Evolutionary conservation across 1,140 invertebrate species (phyloP).

Genomic region (Propsilocerus akamusi): DNA sequence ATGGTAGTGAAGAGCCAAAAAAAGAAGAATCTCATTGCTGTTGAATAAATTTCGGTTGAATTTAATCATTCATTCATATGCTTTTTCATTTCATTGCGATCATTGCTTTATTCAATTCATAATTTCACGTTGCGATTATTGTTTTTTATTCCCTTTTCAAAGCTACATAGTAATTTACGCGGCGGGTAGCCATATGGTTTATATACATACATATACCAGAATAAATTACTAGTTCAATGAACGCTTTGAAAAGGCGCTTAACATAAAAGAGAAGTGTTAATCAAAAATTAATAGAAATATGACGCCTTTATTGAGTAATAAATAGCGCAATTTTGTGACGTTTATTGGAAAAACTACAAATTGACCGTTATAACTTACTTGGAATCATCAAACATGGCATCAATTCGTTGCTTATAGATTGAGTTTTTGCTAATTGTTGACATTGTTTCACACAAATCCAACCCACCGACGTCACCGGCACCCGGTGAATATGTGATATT

Average conservation of each 20-base stretch:
- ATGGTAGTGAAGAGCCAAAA: neutral
- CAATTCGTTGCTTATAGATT: slow-evolving; percentile 63
- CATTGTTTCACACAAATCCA: slow-evolving; percentile 27
- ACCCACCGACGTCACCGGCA: neutral
- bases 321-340: too few species aligned
- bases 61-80: neutral
- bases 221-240: neutral
- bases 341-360: slow-evolving; percentile 5
- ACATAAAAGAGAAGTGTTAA: too few species aligned
- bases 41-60: neutral
- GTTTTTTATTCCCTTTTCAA: too few species aligned
- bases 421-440: slow-evolving; percentile 39
- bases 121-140: neutral
- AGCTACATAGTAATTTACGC: too few species aligned
- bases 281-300: too few species aligned
- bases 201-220: neutral
- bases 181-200: too few species aligned
- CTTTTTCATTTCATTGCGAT: too few species aligned
- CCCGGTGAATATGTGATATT: neutral
- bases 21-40: neutral
- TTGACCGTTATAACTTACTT: slow-evolving; percentile 27
- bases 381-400: slow-evolving; percentile 61
- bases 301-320: too few species aligned
- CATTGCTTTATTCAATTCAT: too few species aligned
- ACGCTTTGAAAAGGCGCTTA: too few species aligned